These are phyloP conservation scores for Anthopleura sola DNA, from an alignment of 64 coral and sea anemone species.

Conservation along the genomic window DNA sequence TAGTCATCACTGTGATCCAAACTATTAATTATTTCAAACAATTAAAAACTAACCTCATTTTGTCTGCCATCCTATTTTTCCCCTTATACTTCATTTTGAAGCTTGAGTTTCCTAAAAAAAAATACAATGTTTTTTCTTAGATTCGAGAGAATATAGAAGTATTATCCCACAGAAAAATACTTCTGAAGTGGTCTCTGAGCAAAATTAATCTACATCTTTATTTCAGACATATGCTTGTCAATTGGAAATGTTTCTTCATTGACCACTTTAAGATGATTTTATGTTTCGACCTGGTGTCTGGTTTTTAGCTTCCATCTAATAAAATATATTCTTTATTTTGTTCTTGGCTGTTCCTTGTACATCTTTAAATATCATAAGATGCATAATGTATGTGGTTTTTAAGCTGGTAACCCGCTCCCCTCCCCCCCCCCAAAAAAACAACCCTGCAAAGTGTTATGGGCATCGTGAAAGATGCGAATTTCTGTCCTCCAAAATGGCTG, in stretches of 20 bases:
- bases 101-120: too few relatives aligned
- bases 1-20: constrained; percentile 59
- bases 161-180: neutral
- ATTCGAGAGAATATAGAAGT: neutral
- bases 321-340: neutral
- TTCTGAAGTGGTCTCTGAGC: neutral
- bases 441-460: too few relatives aligned
- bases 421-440: neutral
- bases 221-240: neutral
- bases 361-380: too few relatives aligned
- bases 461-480: too few relatives aligned
- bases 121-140: too few relatives aligned
- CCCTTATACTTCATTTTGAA: too few relatives aligned
- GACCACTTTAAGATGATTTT: neutral
- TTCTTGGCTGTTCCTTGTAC: too few relatives aligned
- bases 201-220: neutral
- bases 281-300: neutral
- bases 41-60: neutral
- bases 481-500: too few relatives aligned
- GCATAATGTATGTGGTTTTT: too few relatives aligned
- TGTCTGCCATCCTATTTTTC: too few relatives aligned
- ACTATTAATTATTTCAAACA: neutral
- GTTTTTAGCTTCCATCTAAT: neutral
- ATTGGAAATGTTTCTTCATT: neutral
- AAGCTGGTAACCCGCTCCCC: too few relatives aligned